Percentiles rank a stretch among this genome's conserved stretches.
Conservation (phyloP, 2,888 invertebrate species). For the Andrena trimmerana region DNA sequence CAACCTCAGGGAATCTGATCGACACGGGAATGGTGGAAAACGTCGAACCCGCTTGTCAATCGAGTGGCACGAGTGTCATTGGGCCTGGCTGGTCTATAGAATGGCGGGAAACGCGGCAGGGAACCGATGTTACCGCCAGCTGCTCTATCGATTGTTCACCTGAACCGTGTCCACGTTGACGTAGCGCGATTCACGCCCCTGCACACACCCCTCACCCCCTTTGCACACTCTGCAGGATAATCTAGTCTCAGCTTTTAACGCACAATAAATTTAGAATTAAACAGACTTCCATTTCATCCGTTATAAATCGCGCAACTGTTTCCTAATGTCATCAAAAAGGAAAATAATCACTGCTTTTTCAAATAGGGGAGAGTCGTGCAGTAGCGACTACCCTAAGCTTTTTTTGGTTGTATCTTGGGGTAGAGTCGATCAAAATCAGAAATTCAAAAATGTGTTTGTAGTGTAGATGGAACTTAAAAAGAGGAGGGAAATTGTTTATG, state of each 20-base stretch:
- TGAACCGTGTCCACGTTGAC: slow-evolving; percentile 56
- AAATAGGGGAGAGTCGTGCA: no score
- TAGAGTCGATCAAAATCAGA: no score
- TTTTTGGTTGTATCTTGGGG: no score
- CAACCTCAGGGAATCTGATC: neutral
- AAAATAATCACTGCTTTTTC: no score
- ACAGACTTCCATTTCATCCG: neutral
- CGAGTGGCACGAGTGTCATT: slow-evolving; percentile 71
- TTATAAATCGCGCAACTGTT: neutral
- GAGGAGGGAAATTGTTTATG: no score
- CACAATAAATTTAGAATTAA: neutral
- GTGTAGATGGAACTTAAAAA: no score
- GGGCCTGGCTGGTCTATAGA: slow-evolving; percentile 66
- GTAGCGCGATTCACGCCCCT: slow-evolving; percentile 36
- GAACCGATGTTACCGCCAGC: slow-evolving; percentile 81
- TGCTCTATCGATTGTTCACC: slow-evolving; percentile 82
- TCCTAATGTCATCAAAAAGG: no score
- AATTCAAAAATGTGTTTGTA: no score
- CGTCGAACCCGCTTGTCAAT: slow-evolving; percentile 58
- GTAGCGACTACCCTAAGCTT: no score
- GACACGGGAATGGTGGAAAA: slow-evolving; percentile 46
- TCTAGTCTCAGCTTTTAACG: neutral
- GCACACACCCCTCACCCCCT: neutral
- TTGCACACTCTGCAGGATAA: neutral
- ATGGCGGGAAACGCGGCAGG: slow-evolving; percentile 80